Conservation (phyloP, 1,140 invertebrate species). For the Pomacea maculata region DNA sequence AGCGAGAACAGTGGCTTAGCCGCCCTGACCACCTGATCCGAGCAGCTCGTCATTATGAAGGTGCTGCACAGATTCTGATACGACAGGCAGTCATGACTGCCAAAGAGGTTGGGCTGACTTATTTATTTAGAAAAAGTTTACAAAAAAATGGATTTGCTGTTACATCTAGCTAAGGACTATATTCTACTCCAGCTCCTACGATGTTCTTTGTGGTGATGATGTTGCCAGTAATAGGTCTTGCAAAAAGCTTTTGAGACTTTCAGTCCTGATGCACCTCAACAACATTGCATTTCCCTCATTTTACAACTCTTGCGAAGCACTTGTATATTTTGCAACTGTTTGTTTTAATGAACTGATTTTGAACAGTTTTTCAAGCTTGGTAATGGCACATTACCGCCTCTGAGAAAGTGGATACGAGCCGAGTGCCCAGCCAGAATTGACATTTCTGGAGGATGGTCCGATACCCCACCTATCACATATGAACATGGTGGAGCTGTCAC, state of each 20-base stretch:
- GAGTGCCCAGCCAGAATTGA: conserved; percentile 69
- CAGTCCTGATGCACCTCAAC: too few relatives aligned
- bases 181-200: too few relatives aligned
- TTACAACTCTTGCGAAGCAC: too few relatives aligned
- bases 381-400: conserved; percentile 30
- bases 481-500: conserved; percentile 70
- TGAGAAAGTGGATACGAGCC: conserved; percentile 65
- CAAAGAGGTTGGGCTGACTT: conserved; percentile 49
- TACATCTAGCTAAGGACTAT: too few relatives aligned
- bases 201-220: too few relatives aligned
- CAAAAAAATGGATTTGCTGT: too few relatives aligned
- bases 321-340: too few relatives aligned
- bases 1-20: conserved; percentile 64
- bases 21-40: conserved; percentile 65
- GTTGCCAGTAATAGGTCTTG: too few relatives aligned
- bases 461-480: conserved; percentile 71
- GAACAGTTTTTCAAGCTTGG: conserved; percentile 43
- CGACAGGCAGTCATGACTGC: conserved; percentile 65
- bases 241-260: too few relatives aligned
- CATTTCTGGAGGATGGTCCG: conserved; percentile 70
- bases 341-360: too few relatives aligned
- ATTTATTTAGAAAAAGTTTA: too few relatives aligned
- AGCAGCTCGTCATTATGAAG: conserved; percentile 70
- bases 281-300: too few relatives aligned
- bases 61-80: conserved; percentile 68